Percentiles rank a stretch among this genome's conserved stretches.
Evolutionary conservation across 2,888 invertebrate species (phyloP).

Genomic region (Perithous albicinctus): DNA sequence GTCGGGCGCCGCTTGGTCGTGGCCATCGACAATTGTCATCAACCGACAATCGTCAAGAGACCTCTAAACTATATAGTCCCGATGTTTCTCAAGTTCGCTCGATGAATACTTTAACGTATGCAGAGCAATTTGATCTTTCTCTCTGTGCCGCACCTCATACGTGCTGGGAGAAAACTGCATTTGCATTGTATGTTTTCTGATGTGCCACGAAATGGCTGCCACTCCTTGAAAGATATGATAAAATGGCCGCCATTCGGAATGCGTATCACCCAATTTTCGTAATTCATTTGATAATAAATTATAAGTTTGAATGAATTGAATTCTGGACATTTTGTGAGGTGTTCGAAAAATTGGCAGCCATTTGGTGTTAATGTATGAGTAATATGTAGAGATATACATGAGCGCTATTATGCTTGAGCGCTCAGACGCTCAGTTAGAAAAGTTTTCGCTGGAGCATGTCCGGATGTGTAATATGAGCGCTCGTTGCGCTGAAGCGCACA

Average conservation of each 20-base stretch:
- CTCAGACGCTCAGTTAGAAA: too few species aligned
- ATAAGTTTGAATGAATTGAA: too few species aligned
- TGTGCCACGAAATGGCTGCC: constrained; percentile 29
- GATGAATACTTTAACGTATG: constrained; percentile 60
- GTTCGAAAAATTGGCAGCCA: too few species aligned
- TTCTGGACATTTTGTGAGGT: too few species aligned
- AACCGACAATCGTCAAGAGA: constrained; percentile 46
- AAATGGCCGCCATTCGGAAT: constrained; percentile 8
- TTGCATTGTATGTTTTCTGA: not conserved
- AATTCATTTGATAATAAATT: too few species aligned
- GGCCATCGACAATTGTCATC: constrained; percentile 54
- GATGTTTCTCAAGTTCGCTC: constrained; percentile 43
- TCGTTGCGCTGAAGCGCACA: too few species aligned
- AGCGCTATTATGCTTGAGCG: too few species aligned
- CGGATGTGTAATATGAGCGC: too few species aligned
- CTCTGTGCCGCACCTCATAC: constrained; percentile 48
- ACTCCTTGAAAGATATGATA: not conserved
- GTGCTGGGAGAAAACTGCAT: constrained; percentile 11
- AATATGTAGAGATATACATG: too few species aligned
- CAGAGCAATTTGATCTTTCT: constrained; percentile 61
- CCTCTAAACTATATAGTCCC: constrained; percentile 15
- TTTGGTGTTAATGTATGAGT: too few species aligned
- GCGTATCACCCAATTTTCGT: not conserved
- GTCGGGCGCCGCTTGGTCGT: constrained; percentile 34
- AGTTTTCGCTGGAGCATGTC: too few species aligned